Evolutionary conservation across 2,797 vertebrate genomes (phyloP), one percentile per base, ranked within the genome.

Genomic region (Poecilia velifera): DNA sequence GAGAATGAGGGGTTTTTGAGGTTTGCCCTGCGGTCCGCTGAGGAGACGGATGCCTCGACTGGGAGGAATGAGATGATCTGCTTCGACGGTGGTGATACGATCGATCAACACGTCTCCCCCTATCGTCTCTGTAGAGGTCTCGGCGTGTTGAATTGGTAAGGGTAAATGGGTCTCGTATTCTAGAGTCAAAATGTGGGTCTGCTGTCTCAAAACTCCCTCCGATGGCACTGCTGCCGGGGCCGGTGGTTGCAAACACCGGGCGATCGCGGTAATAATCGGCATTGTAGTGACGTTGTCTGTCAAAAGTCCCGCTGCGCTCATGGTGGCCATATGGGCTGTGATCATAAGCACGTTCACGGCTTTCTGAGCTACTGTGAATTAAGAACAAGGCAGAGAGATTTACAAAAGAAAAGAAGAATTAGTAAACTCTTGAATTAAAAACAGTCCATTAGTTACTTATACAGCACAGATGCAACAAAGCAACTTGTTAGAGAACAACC

Each of bases 271-370:
- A 99, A 96, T 99, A 99, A 94, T 99, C 98, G 80, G 98, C 95
- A 88, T 98, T 99, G 93, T 99, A 99, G 97, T 99, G 98, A 90
- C 98, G 96, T 73, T 97, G 98, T 88, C 98, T 96, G 95, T 99
- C 98, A 90, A 99, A 99, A 92, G 97, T 96, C 80, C 97, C 96
- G 84, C 97, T 96, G 90, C 98, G 97, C 88, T 99, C 98, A 87
- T 99, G 98, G 95, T 99, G 98, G 97, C 98, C 97, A 93, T 99
- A 99, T 86, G 98, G 98, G 98, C 97, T 99, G 97, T 98, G 98
- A 94, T 99, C 98, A 92, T 99, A 99, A 86, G 97, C 96, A 95
- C 98, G 98, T 91, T 99, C 98, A 95, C 98, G 97, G 95, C 96
- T 98, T 94, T 99, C 98, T 94, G 98, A 97, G 95, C 97, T 97